A percentile compares a stretch with the other conserved stretches of the same genome.
phyloP scores from a whole-genome alignment of 2,888 invertebrate species.

The Malthinus flaveolus region DNA sequence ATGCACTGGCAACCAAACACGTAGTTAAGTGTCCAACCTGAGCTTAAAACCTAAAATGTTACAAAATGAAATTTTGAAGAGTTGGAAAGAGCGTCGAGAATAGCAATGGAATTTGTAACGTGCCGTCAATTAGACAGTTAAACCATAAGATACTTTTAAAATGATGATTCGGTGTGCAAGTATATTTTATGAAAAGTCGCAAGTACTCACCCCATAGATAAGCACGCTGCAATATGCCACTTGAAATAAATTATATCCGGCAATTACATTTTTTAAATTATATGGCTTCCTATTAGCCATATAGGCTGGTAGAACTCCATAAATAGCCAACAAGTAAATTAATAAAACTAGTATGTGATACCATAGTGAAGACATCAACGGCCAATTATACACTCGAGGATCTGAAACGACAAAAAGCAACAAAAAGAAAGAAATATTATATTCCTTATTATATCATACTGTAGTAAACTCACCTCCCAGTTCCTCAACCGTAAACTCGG shows the following conservation, averaged over 20 bases:
- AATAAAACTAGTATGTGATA: conserved; percentile 54
- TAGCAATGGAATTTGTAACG: no score
- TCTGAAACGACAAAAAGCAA: conserved; percentile 42
- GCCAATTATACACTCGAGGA: conserved; percentile 57
- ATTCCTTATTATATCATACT: no score
- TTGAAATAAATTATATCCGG: conserved; percentile 79
- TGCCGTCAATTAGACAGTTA: no score
- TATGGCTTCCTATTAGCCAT: conserved; percentile 74
- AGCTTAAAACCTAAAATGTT: conserved; percentile 61
- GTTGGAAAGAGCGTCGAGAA: no score
- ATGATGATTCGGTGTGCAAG: no score
- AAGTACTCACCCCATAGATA: conserved; percentile 67
- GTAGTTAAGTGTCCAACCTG: conserved; percentile 66
- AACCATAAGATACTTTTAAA: no score
- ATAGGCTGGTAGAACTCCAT: conserved; percentile 59
- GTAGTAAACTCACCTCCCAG: no score
- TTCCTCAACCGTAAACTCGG: no score
- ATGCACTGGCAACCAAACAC: conserved; percentile 70
- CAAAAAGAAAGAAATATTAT: no score
- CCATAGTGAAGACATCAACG: conserved; percentile 58
- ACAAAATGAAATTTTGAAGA: not conserved
- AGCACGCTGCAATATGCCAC: conserved; percentile 68
- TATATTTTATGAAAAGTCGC: no score
- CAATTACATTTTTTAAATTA: conserved; percentile 66
- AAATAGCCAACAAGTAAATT: conserved; percentile 57